phyloP scores from a whole-genome alignment of 2,888 invertebrate species.

The Sphaerophoria rueppellii region DNA sequence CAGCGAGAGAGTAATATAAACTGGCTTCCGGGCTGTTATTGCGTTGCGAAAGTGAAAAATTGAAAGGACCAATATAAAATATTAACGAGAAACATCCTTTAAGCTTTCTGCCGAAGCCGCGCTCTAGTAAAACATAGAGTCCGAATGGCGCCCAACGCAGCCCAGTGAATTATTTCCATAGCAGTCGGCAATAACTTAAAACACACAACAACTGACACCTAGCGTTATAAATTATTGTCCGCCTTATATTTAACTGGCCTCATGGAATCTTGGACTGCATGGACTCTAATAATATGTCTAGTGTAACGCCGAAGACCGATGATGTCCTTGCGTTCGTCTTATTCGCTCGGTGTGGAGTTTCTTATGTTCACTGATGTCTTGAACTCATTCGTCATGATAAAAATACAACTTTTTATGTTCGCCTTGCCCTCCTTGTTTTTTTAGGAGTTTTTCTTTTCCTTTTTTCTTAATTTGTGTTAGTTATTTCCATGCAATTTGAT shows the following conservation, averaged over 20 bases:
- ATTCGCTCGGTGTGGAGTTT: background rate
- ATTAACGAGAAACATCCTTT: constrained; percentile 60
- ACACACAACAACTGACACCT: constrained; percentile 50
- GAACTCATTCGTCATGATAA: constrained; percentile 59
- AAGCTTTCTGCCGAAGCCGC: constrained; percentile 19
- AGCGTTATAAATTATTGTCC: constrained; percentile 57
- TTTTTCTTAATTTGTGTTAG: constrained; percentile 46
- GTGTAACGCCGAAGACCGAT: background rate
- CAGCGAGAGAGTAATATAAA: background rate
- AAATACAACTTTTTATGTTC: background rate
- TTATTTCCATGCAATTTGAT: constrained; percentile 33
- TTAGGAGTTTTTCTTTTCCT: background rate
- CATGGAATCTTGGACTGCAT: constrained; percentile 23
- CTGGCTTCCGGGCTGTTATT: background rate
- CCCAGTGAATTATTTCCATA: constrained; percentile 62
- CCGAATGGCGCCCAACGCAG: background rate
- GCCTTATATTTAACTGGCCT: constrained; percentile 47
- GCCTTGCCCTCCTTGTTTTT: background rate
- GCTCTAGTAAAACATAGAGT: background rate
- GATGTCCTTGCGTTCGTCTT: constrained; percentile 2
- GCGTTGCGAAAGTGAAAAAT: constrained; percentile 52
- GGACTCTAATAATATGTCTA: background rate
- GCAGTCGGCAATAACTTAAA: constrained; percentile 62
- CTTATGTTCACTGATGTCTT: constrained; percentile 34
- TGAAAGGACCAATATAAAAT: constrained; percentile 49